phyloP scores from a whole-genome alignment of 2,113 vertebrate genomes.

The Galeopterus variegatus region DNA sequence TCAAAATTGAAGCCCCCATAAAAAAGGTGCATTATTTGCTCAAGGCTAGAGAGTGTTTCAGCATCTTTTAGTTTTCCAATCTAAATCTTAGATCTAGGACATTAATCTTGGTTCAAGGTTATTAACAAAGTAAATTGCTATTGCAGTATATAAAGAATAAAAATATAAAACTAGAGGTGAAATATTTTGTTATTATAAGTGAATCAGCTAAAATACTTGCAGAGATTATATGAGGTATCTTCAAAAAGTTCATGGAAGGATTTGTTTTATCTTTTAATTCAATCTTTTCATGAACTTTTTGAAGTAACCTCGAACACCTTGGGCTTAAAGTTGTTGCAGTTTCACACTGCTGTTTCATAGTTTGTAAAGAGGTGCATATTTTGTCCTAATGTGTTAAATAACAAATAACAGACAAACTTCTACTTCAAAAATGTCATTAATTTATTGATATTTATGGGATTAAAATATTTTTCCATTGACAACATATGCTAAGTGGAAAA shows the following conservation, averaged over 20 bases:
- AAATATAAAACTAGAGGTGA: not conserved
- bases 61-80: conserved; percentile 59
- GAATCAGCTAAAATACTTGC: conserved; percentile 35
- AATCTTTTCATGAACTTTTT: too few species aligned
- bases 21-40: not conserved
- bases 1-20: conserved; percentile 15
- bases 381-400: not conserved
- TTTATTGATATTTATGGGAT: not conserved
- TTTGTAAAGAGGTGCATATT: not conserved
- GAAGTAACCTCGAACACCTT: not conserved
- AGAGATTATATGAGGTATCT: not conserved
- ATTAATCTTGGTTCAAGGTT: conserved; percentile 69
- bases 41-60: conserved; percentile 4
- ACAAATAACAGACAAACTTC: not conserved
- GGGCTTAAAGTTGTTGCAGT: not conserved
- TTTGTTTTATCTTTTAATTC: too few species aligned
- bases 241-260: too few species aligned
- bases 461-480: conserved; percentile 18
- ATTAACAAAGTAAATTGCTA: conserved; percentile 61
- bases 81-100: conserved; percentile 8
- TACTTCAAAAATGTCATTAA: conserved; percentile 2
- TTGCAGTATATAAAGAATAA: not conserved
- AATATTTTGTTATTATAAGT: not conserved
- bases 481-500: conserved; percentile 11
- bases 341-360: not conserved